Evolutionary conservation across 1,140 invertebrate species (phyloP), one percentile per base, ranked within the genome.

Genomic region (Camponotus floridanus): DNA sequence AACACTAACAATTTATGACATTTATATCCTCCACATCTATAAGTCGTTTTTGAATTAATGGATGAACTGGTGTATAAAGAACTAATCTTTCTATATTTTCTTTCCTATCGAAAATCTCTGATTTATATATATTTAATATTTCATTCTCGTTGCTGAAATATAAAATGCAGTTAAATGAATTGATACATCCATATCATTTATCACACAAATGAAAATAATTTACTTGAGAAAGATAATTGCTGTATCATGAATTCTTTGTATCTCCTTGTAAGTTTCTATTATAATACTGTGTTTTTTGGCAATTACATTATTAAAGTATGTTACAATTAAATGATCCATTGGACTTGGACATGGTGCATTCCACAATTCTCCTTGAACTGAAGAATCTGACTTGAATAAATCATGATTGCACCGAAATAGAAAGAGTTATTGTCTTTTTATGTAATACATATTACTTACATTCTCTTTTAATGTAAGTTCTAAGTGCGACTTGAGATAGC

Each of bases 401-500:
- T 76, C 3, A 45, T 13, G 11, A 64, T 78, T 57, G 21, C 2
- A 65, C 0, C 5, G 48, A 31, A 48, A 15, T n/a, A 55, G n/a
- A 3, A 3, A 83, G 21, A 51, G 1, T 2, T 36, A 31, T 71
- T 2, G n/a, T 59, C 6, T 57, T n/a, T 15, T 7, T n/a, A 57
- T n/a, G n/a, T 39, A 36, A 57, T n/a, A 26, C 31, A 26, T 55
- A 31, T 48, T 21, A 59, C 87, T 74, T 88, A 89, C 90, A 51
- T 71, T 92, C 68, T 59, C 73, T 76, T 62, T 55, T 76, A 26
- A 93, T 36, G 42, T 90, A 93, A 62, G 81, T 57, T 59, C 85
- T 90, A 3, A 94, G 48, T 36, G 88, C 85, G 57, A 93, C 85
- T 67, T 90, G 62, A 11, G 93, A 93, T 31, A 94, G 65, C 81